These are phyloP conservation scores for Phymastichus coffea DNA, from an alignment of 1,140 invertebrate genomes.

Conservation along the genomic window DNA sequence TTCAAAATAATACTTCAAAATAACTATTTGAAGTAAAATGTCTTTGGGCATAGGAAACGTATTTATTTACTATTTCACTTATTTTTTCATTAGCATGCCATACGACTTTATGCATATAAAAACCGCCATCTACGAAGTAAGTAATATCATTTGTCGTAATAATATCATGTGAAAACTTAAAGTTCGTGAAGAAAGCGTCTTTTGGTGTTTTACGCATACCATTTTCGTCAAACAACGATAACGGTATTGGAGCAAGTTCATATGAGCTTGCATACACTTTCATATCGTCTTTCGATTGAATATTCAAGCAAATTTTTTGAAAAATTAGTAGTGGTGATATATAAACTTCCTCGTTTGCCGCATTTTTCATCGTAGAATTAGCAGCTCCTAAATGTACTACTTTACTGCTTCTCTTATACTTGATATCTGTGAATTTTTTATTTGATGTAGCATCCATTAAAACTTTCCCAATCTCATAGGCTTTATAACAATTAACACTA, in stretches of 20 bases:
- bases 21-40: slow-evolving; percentile 1
- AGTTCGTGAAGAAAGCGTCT: too few relatives aligned
- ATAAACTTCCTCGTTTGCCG: slow-evolving; percentile 17
- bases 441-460: too few relatives aligned
- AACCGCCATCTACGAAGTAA: slow-evolving; percentile 29
- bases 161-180: too few relatives aligned
- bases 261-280: slow-evolving; percentile 27
- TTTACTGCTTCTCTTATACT: slow-evolving; percentile 19
- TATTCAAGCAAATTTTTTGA: slow-evolving; percentile 28
- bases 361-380: slow-evolving; percentile 16
- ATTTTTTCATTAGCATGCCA: background rate
- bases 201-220: slow-evolving; percentile 28
- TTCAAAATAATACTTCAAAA: too few relatives aligned
- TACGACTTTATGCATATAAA: slow-evolving; percentile 27
- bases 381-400: slow-evolving; percentile 9
- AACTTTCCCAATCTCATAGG: too few relatives aligned
- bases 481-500: slow-evolving; percentile 33
- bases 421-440: too few relatives aligned
- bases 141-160: background rate
- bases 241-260: slow-evolving; percentile 33
- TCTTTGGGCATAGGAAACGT: slow-evolving; percentile 2
- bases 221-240: slow-evolving; percentile 31
- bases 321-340: slow-evolving; percentile 35
- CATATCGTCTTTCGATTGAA: slow-evolving; percentile 29
- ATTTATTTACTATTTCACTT: too few relatives aligned